Percentiles rank a stretch among this genome's conserved stretches.
phyloP scores from a whole-genome alignment of 2,797 vertebrate species.

The Zalophus californianus region DNA sequence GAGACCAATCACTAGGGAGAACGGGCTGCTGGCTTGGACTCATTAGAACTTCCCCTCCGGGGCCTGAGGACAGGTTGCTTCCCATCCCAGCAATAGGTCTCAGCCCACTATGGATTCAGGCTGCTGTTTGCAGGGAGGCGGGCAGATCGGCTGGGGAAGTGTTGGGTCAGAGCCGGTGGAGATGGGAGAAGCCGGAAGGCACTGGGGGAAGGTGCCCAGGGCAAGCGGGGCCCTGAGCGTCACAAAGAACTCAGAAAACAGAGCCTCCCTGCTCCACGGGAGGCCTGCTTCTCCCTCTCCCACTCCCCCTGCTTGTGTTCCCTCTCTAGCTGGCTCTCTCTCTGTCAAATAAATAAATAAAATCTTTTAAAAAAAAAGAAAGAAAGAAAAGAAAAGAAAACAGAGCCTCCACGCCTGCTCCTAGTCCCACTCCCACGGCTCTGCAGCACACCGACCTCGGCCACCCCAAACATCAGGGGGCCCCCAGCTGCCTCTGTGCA shows the following conservation, averaged over 20 bases:
- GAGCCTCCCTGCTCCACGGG: neutral
- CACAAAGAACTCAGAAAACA: neutral
- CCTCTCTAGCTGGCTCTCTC: too few species aligned
- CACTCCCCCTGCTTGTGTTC: too few species aligned
- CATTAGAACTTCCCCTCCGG: neutral
- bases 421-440: too few species aligned
- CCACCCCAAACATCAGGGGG: neutral
- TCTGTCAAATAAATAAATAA: too few species aligned
- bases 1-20: neutral
- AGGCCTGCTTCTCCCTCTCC: too few species aligned
- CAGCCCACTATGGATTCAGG: neutral
- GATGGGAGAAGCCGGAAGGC: neutral
- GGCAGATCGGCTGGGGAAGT: neutral
- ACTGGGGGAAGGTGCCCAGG: neutral
- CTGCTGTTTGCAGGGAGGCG: neutral
- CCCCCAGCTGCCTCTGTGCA: neutral
- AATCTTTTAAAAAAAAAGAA: too few species aligned
- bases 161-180: neutral
- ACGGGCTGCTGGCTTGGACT: neutral
- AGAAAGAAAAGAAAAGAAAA: too few species aligned
- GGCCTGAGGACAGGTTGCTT: neutral
- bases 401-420: neutral
- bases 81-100: too few species aligned
- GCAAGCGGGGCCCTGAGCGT: neutral
- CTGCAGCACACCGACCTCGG: neutral